Conservation (phyloP, 2,888 invertebrate species). For the Nebria brevicollis region DNA sequence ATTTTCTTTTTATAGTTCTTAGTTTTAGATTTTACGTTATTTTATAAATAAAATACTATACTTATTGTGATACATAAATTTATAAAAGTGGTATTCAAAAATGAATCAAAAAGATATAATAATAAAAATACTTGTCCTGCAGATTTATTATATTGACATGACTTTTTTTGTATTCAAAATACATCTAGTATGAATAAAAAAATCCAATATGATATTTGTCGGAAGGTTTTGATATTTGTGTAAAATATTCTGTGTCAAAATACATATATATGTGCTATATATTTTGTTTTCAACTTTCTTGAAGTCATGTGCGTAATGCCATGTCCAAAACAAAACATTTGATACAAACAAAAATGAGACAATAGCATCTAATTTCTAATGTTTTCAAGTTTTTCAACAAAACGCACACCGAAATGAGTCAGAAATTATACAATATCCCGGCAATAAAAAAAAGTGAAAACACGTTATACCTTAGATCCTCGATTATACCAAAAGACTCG, state of each 20-base stretch:
- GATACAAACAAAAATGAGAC: not conserved
- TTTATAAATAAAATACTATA: no score
- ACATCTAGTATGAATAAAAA: not conserved
- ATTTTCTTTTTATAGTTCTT: constrained; percentile 9
- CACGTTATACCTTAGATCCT: not conserved
- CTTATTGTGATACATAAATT: no score
- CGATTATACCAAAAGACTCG: not conserved
- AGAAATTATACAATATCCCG: constrained; percentile 14
- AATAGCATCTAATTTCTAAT: not conserved
- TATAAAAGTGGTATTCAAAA: no score
- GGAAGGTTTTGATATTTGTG: not conserved
- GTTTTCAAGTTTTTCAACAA: not conserved
- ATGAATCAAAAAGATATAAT: no score
- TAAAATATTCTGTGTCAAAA: not conserved
- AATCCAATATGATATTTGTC: not conserved
- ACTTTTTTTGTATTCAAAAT: no score
- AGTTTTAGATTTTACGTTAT: not conserved
- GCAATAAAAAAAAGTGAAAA: not conserved
- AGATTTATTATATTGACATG: no score
- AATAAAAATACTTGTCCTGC: no score
- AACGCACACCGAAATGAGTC: not conserved
- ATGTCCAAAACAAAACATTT: not conserved
- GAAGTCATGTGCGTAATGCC: not conserved
- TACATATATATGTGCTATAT: not conserved
- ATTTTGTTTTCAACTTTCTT: not conserved